phyloP scores from a whole-genome alignment of 2,888 invertebrate species.

The Drosophila dives region DNA sequence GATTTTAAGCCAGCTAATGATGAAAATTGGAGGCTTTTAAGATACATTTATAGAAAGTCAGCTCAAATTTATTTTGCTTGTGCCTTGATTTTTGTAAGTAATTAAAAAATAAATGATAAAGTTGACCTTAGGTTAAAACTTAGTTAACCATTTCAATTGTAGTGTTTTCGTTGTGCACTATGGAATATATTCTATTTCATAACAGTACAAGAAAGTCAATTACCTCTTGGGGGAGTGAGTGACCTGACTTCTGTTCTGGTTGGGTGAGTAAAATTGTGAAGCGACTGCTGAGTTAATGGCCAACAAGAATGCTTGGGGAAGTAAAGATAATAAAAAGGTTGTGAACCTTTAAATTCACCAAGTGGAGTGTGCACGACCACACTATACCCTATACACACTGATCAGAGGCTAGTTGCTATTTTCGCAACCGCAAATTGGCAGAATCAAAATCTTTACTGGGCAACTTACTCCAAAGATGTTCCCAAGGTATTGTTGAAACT shows the following conservation, averaged over 20 bases:
- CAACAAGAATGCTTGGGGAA: constrained; percentile 59
- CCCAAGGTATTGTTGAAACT: neutral
- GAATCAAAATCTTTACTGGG: neutral
- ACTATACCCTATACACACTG: constrained; percentile 2
- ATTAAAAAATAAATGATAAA: constrained; percentile 7
- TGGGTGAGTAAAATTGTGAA: constrained; percentile 53
- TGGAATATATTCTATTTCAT: constrained; percentile 23
- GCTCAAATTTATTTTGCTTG: neutral
- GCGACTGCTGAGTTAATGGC: constrained; percentile 67
- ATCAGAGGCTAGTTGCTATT: neutral
- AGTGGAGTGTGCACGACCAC: neutral
- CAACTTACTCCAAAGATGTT: neutral
- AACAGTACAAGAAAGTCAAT: constrained; percentile 44
- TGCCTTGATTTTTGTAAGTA: neutral
- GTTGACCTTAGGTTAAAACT: constrained; percentile 2
- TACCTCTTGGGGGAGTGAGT: constrained; percentile 44
- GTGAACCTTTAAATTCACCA: constrained; percentile 54
- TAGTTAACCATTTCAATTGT: constrained; percentile 2
- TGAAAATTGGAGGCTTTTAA: neutral
- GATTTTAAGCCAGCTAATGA: neutral
- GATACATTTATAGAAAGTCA: constrained; percentile 1
- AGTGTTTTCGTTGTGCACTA: constrained; percentile 24
- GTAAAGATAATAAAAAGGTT: constrained; percentile 62
- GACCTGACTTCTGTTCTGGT: constrained; percentile 57
- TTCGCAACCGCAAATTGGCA: neutral